phyloP scores from a whole-genome alignment of 1,140 invertebrate genomes.

The Aphelenchoides besseyi region DNA sequence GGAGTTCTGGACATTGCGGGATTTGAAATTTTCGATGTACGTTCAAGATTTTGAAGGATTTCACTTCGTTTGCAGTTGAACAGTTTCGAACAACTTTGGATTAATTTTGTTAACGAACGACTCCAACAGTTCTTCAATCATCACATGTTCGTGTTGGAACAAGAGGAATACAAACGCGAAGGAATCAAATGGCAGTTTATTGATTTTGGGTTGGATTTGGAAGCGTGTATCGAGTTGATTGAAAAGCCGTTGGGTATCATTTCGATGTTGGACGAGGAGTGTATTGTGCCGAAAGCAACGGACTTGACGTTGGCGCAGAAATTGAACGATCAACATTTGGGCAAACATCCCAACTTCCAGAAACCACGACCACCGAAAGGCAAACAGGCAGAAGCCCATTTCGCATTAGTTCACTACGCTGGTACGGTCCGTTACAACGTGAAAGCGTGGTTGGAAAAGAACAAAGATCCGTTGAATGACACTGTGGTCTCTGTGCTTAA shows the following conservation, averaged over 20 bases:
- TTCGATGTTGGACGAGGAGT: slow-evolving; percentile 99
- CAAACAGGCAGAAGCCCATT: slow-evolving; percentile 76
- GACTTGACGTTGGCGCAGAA: slow-evolving; percentile 97
- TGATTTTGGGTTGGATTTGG: slow-evolving; percentile 98
- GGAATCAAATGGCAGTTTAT: slow-evolving; percentile 98
- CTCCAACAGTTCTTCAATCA: slow-evolving; percentile 94
- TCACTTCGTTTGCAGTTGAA: slow-evolving; percentile 71
- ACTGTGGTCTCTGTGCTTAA: slow-evolving; percentile 95
- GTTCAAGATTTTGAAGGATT: no score
- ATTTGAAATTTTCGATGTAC: slow-evolving; percentile 99
- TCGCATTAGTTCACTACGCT: slow-evolving; percentile 96
- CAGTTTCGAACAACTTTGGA: slow-evolving; percentile 98
- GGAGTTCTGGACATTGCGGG: slow-evolving; percentile 99
- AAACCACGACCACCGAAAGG: slow-evolving; percentile 89
- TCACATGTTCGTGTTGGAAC: slow-evolving; percentile 95
- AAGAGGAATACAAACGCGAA: slow-evolving; percentile 97
- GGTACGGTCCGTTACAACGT: slow-evolving; percentile 96
- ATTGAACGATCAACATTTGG: slow-evolving; percentile 95
- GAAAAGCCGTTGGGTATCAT: slow-evolving; percentile 99
- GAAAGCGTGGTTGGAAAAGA: slow-evolving; percentile 97
- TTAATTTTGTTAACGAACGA: slow-evolving; percentile 99
- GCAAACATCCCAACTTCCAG: slow-evolving; percentile 90
- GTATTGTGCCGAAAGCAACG: slow-evolving; percentile 99
- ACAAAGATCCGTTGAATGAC: slow-evolving; percentile 99
- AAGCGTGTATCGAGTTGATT: slow-evolving; percentile 96